Base-by-base conservation (phyloP, 2,888 invertebrate genomes). In the Branchellion lobata region DNA sequence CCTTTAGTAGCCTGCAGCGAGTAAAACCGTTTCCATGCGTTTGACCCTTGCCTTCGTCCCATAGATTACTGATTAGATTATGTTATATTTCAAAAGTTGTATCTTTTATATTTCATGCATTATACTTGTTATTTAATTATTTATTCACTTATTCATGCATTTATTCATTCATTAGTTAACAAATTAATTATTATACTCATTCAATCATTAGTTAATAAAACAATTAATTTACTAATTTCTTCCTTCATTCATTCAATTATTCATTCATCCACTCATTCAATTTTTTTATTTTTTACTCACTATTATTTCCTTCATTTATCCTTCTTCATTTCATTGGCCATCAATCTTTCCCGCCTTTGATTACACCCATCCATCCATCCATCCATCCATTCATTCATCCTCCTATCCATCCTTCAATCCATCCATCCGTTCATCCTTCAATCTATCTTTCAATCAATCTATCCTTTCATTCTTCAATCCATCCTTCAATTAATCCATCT, bases 121-220 rank as follows among this genome's bases (percentile, higher is more conserved):
- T n/a, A n/a, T n/a, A n/a, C n/a, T n/a, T n/a, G n/a, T n/a, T n/a
- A 57, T 57, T 57, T n/a, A 57, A 3, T n/a, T 3, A n/a, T n/a
- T n/a, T n/a, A 57, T n/a, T n/a, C 61, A 57, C 61, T 18, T 57
- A 57, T n/a, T 29, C 72, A 72, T 33, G 8, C 72, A 72, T 33
- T 11, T 33, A 31, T 31, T 18, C 72, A 72, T 33, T 11, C 72
- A 47, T 47, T 18, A 14, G n/a, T n/a, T n/a, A n/a, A n/a, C n/a
- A n/a, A n/a, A n/a, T n/a, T n/a, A n/a, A n/a, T n/a, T n/a, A n/a
- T n/a, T n/a, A n/a, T n/a, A n/a, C n/a, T 18, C 47, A 47, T 47
- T 18, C 47, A 47, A 14, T 18, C 47, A 47, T 18, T 18, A 14
- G 8, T 47, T 47, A 8, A 47, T 18, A 47, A 8, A 47, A 14